Conservation (phyloP, 2,797 vertebrate species). For the Pangasius krempfi region DNA sequence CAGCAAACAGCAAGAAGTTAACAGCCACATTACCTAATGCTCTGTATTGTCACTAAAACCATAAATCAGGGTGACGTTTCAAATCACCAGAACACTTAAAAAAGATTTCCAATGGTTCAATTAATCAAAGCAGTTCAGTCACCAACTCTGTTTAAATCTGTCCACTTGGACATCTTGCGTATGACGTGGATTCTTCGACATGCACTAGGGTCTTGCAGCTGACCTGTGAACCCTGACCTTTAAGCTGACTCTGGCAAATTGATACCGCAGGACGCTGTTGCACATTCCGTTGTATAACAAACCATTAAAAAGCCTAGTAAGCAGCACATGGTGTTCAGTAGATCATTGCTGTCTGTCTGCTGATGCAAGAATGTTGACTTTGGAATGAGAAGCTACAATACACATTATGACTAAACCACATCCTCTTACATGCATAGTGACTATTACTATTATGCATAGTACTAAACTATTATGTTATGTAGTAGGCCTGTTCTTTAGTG, state of each 20-base stretch:
- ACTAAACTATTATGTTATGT: neutral
- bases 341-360: neutral
- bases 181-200: neutral
- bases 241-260: conserved; percentile 28
- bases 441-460: neutral
- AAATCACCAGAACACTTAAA: neutral
- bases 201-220: conserved; percentile 31
- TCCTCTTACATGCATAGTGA: neutral
- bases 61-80: neutral
- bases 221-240: conserved; percentile 57
- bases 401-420: neutral
- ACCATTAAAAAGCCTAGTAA: neutral
- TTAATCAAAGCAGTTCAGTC: neutral
- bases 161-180: neutral
- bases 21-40: conserved; percentile 9
- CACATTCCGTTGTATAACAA: conserved; percentile 13
- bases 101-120: conserved; percentile 13
- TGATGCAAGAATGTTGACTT: neutral
- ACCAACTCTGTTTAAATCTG: neutral
- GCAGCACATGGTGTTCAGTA: neutral
- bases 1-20: neutral
- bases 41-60: neutral
- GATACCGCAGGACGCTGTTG: neutral
- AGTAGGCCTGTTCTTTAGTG: neutral
- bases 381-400: neutral